Evolutionary conservation across 2,888 invertebrate genomes (phyloP), one percentile per base, ranked within the genome.

Genomic region (Aporophyla lueneburgensis): DNA sequence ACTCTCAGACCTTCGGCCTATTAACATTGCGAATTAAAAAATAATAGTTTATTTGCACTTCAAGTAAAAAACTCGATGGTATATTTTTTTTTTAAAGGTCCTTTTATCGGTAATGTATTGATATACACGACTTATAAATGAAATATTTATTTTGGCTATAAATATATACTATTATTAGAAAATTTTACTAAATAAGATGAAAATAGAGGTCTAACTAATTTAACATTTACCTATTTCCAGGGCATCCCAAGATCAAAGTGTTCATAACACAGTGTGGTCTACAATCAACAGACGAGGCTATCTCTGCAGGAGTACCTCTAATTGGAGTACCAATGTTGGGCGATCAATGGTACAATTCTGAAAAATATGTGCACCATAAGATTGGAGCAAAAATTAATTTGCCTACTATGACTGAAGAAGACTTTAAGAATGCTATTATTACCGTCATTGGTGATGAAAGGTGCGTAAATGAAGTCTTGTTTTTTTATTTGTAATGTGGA

Each of bases 231-330:
- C n/a, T 53, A 46, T 46, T 46, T 46, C 43, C 43, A 46, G 43
- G 43, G 43, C 43, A 46, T 46, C 43, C 43, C 1, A 46, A 46
- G 12, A 46, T 46, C 43, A 46, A 46, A 46, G 43, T 46, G 43
- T 46, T 46, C 43, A 46, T 78, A 46, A 78, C 80, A 16, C 78
- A 78, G 27, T 43, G 73, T 46, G 78, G 78, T 56, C 83, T 94
- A 0, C 94, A 95, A 78, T 94, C 96, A 0, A 91, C 94, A 0
- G 94, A 95, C 53, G 96, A 78, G 7, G 43, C 43, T 46, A 46
- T 46, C 12, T 10, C 43, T 46, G 43, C 43, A 46, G 43, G 43
- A 10, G 43, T 46, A 10, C 43, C 43, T 46, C 43, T 46, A 10
- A 46, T 46, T 12, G 43, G 43, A 1, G 43, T 46, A 46, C 43